A percentile compares a stretch with the other conserved stretches of the same genome.
Evolutionary conservation across 2,888 invertebrate species (phyloP).

Genomic region (Papilio protenor): DNA sequence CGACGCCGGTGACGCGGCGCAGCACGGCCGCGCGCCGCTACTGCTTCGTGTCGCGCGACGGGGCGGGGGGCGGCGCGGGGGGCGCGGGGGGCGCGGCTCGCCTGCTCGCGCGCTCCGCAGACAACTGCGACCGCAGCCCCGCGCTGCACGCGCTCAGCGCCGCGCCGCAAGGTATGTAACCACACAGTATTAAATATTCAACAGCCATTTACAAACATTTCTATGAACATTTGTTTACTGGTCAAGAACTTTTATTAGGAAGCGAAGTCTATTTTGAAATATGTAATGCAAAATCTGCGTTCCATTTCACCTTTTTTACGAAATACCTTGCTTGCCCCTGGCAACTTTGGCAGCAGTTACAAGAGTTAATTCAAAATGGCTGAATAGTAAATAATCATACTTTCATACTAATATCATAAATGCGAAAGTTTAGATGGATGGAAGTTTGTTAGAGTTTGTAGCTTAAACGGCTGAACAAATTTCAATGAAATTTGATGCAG

Average conservation of each 20-base stretch:
- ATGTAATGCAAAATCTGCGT: too few species aligned
- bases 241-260: neutral
- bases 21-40: slow-evolving; percentile 88
- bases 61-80: slow-evolving; percentile 59
- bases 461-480: too few species aligned
- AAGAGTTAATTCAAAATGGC: too few species aligned
- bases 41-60: slow-evolving; percentile 91
- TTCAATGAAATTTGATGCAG: too few species aligned
- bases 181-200: neutral
- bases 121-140: slow-evolving; percentile 87
- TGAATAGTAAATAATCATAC: too few species aligned
- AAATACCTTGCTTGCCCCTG: too few species aligned
- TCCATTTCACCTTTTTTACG: too few species aligned
- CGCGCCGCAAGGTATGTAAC: slow-evolving; percentile 76
- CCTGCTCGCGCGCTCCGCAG: slow-evolving; percentile 83
- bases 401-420: too few species aligned
- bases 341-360: too few species aligned
- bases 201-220: neutral
- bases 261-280: neutral
- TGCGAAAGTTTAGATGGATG: too few species aligned
- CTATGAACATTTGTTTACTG: neutral
- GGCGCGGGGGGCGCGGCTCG: slow-evolving; percentile 64
- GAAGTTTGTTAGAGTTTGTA: too few species aligned
- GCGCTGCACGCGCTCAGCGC: slow-evolving; percentile 88
- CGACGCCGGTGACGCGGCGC: slow-evolving; percentile 88